phyloP scores from a whole-genome alignment of 1,140 invertebrate species.

The Thrips palmi region DNA sequence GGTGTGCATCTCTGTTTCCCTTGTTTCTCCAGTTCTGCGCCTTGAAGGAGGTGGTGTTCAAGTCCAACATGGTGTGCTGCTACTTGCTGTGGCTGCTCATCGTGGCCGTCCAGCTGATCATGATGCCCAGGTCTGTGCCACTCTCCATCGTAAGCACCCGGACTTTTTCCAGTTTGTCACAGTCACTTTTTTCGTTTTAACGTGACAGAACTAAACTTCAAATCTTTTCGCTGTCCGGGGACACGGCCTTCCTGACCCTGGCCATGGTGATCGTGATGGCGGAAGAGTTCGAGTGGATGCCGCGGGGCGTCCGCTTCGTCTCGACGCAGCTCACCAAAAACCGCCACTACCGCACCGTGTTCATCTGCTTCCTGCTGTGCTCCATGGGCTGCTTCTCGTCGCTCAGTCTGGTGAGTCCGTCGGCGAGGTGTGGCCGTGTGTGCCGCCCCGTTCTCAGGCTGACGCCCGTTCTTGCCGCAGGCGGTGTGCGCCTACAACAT shows the following conservation, averaged over 20 bases:
- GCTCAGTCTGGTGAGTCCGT: constrained; percentile 22
- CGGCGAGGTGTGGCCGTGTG: constrained; percentile 17
- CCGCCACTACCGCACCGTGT: constrained; percentile 45
- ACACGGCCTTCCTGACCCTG: constrained; percentile 43
- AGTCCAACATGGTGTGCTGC: constrained; percentile 84
- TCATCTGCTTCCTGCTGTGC: constrained; percentile 61
- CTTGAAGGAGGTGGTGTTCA: constrained; percentile 84
- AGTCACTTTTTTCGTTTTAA: background rate
- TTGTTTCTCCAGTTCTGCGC: constrained; percentile 48
- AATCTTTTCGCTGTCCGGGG: constrained; percentile 31
- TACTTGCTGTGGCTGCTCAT: constrained; percentile 82
- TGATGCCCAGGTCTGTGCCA: constrained; percentile 48
- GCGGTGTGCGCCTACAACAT: no score
- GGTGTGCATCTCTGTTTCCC: background rate
- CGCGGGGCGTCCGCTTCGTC: constrained; percentile 40
- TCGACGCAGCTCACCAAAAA: constrained; percentile 54
- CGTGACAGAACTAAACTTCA: constrained; percentile 28
- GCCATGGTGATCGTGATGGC: constrained; percentile 67
- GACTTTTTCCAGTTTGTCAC: background rate
- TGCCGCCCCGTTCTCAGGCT: no score
- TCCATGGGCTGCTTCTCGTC: constrained; percentile 38
- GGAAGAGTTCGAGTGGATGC: constrained; percentile 55
- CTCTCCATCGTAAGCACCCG: constrained; percentile 10
- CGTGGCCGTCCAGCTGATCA: constrained; percentile 54
- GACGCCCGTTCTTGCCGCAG: no score